Percentiles rank a stretch among this genome's conserved stretches.
phyloP scores from a whole-genome alignment of 2,888 invertebrate species.

The Proisotoma minuta region DNA sequence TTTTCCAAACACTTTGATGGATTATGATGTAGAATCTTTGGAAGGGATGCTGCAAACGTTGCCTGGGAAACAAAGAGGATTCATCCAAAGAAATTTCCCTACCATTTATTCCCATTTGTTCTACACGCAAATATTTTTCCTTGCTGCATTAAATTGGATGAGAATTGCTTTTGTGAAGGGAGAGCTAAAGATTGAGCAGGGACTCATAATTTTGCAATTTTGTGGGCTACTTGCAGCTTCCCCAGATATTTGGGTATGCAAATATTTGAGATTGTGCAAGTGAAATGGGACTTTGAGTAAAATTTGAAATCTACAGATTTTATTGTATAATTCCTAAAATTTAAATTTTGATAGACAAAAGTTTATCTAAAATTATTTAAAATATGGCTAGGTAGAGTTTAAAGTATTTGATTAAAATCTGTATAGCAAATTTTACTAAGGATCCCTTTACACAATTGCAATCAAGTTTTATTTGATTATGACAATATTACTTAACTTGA shows the following conservation, averaged over 20 bases:
- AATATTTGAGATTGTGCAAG: too few relatives aligned
- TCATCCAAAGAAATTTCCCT: not conserved
- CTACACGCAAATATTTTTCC: not conserved
- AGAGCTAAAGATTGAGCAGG: slow-evolving; percentile 21
- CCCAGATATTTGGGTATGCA: slow-evolving; percentile 20
- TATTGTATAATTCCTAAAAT: too few relatives aligned
- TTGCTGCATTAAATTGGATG: not conserved
- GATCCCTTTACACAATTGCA: too few relatives aligned
- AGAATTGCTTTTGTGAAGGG: not conserved
- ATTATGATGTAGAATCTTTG: slow-evolving; percentile 15
- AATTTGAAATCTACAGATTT: too few relatives aligned
- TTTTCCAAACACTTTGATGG: slow-evolving; percentile 67
- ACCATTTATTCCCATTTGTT: not conserved
- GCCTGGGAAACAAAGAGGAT: not conserved
- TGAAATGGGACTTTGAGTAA: too few relatives aligned
- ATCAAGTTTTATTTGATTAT: too few relatives aligned
- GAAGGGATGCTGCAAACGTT: not conserved
- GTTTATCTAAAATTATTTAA: too few relatives aligned
- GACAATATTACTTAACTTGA: too few relatives aligned
- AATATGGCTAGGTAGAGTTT: too few relatives aligned
- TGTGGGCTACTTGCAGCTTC: slow-evolving; percentile 18
- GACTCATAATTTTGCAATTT: slow-evolving; percentile 24
- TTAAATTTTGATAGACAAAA: too few relatives aligned
- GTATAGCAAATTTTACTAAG: too few relatives aligned
- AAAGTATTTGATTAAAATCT: too few relatives aligned